Conservation (phyloP, 1,140 invertebrate genomes). For the Pachypsylla venusta region DNA sequence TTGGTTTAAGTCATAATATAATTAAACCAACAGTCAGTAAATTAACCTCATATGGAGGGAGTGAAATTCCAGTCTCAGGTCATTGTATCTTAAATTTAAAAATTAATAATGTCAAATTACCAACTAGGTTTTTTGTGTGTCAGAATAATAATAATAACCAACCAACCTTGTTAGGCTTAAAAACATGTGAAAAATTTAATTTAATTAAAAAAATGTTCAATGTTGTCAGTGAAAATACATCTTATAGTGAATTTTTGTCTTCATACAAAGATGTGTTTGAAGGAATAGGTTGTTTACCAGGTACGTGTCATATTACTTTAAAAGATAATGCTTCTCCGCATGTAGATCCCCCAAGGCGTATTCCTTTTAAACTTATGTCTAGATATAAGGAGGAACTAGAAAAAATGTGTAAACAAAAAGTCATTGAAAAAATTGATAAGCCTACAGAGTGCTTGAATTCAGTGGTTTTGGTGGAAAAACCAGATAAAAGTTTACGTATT, state of each 20-base stretch:
- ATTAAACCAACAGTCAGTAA: not conserved
- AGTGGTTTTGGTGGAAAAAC: constrained; percentile 8
- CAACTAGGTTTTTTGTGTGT: not conserved
- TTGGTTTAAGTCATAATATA: not conserved
- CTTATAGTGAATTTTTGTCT: not conserved
- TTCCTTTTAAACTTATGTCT: not conserved
- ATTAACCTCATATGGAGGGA: not conserved
- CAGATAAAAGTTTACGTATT: not conserved
- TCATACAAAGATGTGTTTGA: not conserved
- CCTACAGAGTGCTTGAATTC: constrained; percentile 10
- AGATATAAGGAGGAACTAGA: not conserved
- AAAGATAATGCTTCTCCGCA: not conserved
- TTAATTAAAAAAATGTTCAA: not conserved
- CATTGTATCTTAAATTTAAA: not conserved
- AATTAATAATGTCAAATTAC: not conserved
- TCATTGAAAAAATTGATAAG: not conserved
- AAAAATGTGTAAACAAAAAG: not conserved
- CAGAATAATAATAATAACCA: not conserved
- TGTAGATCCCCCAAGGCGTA: not conserved
- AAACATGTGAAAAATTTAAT: not conserved
- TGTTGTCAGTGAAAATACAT: not conserved
- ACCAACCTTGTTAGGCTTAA: not conserved
- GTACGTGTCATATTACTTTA: not conserved
- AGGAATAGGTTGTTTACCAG: not conserved
- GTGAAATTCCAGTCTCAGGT: not conserved